Evolutionary conservation across 2,797 vertebrate genomes (phyloP).

Genomic region (Dryobates pubescens): DNA sequence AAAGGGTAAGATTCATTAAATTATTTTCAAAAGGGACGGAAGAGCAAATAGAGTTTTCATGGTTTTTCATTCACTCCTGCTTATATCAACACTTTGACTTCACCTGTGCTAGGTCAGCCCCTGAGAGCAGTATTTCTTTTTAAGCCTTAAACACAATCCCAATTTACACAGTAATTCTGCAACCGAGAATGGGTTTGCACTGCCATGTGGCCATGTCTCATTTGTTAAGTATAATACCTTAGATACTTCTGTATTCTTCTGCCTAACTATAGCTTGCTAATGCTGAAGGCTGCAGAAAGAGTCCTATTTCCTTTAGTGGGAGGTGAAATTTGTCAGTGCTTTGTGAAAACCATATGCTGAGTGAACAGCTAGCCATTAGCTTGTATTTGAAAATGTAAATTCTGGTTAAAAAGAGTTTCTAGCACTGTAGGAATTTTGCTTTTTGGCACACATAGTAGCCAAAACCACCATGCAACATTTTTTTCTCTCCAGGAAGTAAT

Average conservation of each 20-base stretch:
- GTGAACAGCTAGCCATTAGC: neutral
- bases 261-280: neutral
- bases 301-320: neutral
- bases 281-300: constrained; percentile 44
- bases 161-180: constrained; percentile 23
- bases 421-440: neutral
- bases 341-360: constrained; percentile 9
- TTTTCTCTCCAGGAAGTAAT: neutral
- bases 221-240: neutral
- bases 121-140: neutral
- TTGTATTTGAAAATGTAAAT: constrained; percentile 22
- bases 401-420: neutral
- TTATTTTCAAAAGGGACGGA: neutral
- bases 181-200: neutral
- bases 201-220: neutral
- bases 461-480: neutral
- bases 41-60: neutral
- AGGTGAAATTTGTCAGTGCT: constrained; percentile 25
- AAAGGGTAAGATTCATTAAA: neutral
- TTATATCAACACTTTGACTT: neutral
- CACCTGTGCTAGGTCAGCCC: neutral
- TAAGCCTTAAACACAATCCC: neutral
- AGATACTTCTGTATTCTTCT: neutral
- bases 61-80: neutral
- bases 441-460: neutral